A percentile compares a stretch with the other conserved stretches of the same genome.
These are phyloP conservation scores for Trinorchestia longiramus DNA, from an alignment of 1,140 invertebrate genomes.

Conservation along the genomic window DNA sequence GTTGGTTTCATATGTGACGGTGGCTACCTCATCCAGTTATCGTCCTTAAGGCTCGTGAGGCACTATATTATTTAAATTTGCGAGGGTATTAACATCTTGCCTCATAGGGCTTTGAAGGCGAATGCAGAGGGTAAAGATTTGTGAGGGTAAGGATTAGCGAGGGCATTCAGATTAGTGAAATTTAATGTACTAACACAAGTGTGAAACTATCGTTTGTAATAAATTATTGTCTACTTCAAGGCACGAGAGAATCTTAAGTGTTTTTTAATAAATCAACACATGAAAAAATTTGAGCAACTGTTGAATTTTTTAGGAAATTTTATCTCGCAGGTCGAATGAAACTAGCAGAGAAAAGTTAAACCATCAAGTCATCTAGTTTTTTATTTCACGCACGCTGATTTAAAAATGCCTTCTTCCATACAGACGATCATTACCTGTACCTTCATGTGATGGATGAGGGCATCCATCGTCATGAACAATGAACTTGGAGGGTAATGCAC, in stretches of 20 bases:
- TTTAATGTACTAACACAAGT: no score
- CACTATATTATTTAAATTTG: no score
- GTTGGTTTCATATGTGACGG: no score
- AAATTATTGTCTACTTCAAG: neutral
- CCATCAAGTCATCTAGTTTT: neutral
- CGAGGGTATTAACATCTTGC: no score
- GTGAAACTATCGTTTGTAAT: neutral
- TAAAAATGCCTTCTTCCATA: neutral
- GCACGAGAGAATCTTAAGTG: neutral
- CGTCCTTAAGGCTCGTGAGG: no score
- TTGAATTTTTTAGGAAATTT: neutral
- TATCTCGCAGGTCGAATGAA: neutral
- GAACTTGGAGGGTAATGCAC: neutral
- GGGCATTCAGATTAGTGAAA: no score
- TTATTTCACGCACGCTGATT: neutral
- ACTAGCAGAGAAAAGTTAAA: neutral
- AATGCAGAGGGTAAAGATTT: no score
- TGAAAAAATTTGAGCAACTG: neutral
- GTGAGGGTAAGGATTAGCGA: no score
- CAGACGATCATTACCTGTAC: neutral
- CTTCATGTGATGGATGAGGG: neutral
- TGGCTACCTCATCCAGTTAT: no score
- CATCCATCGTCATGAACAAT: neutral
- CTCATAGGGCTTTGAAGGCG: no score
- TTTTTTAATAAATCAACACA: neutral